Percentiles rank a stretch among this genome's conserved stretches.
These are phyloP conservation scores for Cephus sareptanus DNA, from an alignment of 2,888 invertebrate genomes.

Conservation along the genomic window DNA sequence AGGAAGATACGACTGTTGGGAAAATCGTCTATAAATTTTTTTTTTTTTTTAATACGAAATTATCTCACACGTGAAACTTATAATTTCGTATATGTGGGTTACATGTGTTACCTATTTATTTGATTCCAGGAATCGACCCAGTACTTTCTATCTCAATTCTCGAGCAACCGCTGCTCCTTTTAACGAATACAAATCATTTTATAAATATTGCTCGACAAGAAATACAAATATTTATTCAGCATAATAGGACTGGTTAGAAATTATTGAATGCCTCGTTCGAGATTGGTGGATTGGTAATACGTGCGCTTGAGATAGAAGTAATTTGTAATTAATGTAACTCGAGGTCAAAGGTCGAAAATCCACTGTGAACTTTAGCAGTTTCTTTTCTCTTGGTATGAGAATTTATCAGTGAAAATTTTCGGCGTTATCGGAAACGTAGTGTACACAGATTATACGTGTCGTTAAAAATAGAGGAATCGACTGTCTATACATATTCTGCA, in stretches of 20 bases:
- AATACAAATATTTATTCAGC: neutral
- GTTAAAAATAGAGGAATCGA: neutral
- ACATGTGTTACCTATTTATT: conserved; percentile 1
- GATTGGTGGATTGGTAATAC: neutral
- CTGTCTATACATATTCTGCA: neutral
- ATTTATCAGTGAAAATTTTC: neutral
- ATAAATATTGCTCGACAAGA: neutral
- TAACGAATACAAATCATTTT: neutral
- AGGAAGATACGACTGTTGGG: neutral
- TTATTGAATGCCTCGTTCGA: neutral
- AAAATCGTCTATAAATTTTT: neutral
- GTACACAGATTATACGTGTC: neutral
- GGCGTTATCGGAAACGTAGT: neutral
- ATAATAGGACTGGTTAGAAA: neutral
- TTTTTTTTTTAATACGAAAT: neutral
- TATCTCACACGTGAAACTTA: neutral
- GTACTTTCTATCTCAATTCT: neutral
- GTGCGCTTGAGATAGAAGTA: neutral
- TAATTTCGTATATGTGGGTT: neutral
- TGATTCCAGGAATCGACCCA: neutral
- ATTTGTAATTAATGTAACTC: neutral
- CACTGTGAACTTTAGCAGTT: neutral
- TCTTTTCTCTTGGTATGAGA: neutral
- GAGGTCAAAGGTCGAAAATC: neutral
- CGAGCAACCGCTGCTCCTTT: neutral